Evolutionary conservation across 2,113 vertebrate genomes (phyloP), one percentile per base, ranked within the genome.

Genomic region (Oenanthe melanoleuca): DNA sequence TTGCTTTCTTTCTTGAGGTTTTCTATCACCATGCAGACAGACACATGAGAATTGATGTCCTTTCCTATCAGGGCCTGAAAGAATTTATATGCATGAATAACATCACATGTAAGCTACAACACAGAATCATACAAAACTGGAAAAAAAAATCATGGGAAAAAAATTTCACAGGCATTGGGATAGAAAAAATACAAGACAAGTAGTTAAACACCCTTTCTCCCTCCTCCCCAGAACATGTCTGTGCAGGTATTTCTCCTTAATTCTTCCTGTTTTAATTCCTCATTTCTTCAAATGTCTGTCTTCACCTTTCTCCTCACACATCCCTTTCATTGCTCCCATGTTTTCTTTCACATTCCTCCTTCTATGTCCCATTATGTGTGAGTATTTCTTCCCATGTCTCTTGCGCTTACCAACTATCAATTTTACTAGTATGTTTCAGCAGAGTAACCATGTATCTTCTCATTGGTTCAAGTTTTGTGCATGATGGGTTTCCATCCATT

Each of bases 1-100:
- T 87, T 98, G 98, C 93, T 99, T 99, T 91, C 99, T 97, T 96
- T 99, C 99, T 22, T 99, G 98, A 87, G 99, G 99, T 92, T 99
- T 99, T 81, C 99, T 97, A 96, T 99, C 99, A 34, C 99, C 99
- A 81, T 99, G 99, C 65, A 99, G 98, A 97, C 99, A 99, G 23
- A 99, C 99, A 84, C 99, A 99, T 4, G 99, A 99, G 29, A 99
- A 98, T 92, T 99, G 99, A 97, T 99, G 99, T 74, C 98, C 97
- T 96, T 99, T 99, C 94, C 97, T 99, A 85, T 99, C 99, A n/a
- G 99, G 99, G 69, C 99, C 99, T 99, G 94, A 66, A 96, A 94
- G 38, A 83, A 38, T 72, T 71, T 69, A 33, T 23, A 73, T 9
- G 40, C 28, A 64, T 92, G 90, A 89, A 33, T 71, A 72, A 70